Evolutionary conservation across 2,888 invertebrate species (phyloP), one percentile per base, ranked within the genome.

Genomic region (Drosophila niveifrons): DNA sequence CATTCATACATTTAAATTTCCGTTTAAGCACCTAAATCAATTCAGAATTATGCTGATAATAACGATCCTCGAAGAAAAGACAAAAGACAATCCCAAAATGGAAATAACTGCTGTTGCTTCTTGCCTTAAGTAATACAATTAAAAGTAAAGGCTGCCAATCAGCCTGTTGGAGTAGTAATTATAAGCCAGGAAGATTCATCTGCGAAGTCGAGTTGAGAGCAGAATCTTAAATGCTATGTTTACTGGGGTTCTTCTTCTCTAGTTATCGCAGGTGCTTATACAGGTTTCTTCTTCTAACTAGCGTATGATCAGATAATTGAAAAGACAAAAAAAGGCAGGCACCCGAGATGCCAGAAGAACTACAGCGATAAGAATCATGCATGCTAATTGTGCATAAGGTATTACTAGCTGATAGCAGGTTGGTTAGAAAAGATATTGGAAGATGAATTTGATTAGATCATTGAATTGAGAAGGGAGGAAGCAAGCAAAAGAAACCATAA

Each of bases 201-300:
- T 48, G 29, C n/a, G 23, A 23, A 36, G n/a, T 4, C 0, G 28
- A 10, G 46, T 11, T 8, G 7, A 23, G 39, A 28, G 18, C 18
- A 18, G 36, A 13, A 28, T 23, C 36, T 17, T 39, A 28, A 9
- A 34, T 18, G 13, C 34, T 34, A 18, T 15, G 7, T 3, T 34
- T 56, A 39, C 36, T 23, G 57, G 47, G 47, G 47, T 36, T n/a
- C 23, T 57, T n/a, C 23, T 57, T 17, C 15, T 9, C 34, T 36
- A 36, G 17, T 34, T n/a, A 47, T 36, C 39, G 18, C 28, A 28
- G 36, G 15, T 47, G 17, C 28, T 57, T 39, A 47, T 13, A 7
- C 10, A 46, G 7, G 34, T 8, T 36, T 31, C 3, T 28, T 28
- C 7, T 13, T 13, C 44, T 56, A 18, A 15, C 34, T 15, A 34